Conservation (phyloP, 2,888 invertebrate species). For the Eumacrocentrus americanus region DNA sequence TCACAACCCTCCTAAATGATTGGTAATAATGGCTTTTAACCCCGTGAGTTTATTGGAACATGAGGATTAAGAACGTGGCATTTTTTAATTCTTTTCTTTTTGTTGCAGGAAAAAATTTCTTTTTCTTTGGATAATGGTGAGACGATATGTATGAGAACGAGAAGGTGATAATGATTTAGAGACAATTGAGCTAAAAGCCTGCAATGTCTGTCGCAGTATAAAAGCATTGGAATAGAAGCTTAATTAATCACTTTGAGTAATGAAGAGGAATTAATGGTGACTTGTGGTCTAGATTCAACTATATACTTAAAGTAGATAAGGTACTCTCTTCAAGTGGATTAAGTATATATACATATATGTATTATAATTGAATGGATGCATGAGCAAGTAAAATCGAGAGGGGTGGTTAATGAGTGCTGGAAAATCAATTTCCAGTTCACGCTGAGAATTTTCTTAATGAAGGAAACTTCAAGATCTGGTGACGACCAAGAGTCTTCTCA, state of each 20-base stretch:
- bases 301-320: neutral
- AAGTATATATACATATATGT: neutral
- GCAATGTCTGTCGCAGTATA: neutral
- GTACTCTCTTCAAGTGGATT: neutral
- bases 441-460: slow-evolving; percentile 23
- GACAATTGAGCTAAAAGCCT: slow-evolving; percentile 16
- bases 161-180: neutral
- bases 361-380: slow-evolving; percentile 11
- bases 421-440: slow-evolving; percentile 13
- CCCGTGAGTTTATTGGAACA: too few species aligned
- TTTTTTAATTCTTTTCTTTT: too few species aligned
- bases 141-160: neutral
- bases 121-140: neutral
- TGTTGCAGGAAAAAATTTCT: too few species aligned
- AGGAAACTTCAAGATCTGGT: slow-evolving; percentile 1
- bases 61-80: too few species aligned
- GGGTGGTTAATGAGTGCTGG: slow-evolving; percentile 7
- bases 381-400: slow-evolving; percentile 20
- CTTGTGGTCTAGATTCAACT: neutral
- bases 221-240: neutral
- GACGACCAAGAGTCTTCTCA: neutral
- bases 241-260: slow-evolving; percentile 17
- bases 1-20: too few species aligned
- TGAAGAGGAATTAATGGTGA: slow-evolving; percentile 16
- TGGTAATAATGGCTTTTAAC: too few species aligned